Base-by-base conservation (phyloP, 1,140 invertebrate species). In the Ridgeia piscesae region DNA sequence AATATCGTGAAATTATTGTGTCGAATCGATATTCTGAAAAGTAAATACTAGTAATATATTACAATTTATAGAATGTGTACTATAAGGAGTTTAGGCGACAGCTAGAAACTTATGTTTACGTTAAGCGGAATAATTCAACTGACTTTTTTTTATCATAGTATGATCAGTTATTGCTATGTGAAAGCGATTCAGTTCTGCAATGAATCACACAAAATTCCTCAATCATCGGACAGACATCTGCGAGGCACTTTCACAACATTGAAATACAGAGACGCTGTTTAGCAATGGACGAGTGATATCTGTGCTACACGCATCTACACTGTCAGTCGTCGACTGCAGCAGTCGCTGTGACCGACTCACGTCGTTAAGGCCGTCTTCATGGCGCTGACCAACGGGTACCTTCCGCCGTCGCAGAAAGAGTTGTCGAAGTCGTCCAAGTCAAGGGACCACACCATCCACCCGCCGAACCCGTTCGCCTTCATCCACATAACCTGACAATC, bases 401-500 rank as follows among this genome's bases (percentile, higher is more conserved):
- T 94, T 9, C 95, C 95, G 35, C 94, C 91, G 91, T 94, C 93
- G 93, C 95, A 95, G 58, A 77, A 77, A 21, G 89, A 35, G 35
- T 94, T 94, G 34, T 88, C 92, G 92, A 95, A 95, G 93, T 95
- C 95, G 91, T 95, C 99, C 98, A 99, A 98, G 94, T 99, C 98
- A 0, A 99, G 97, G 0, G 98, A 98, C 99, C 99, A 99, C 0
- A 99, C 97, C 98, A 99, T 99, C 35, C 98, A 98, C 27, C 99
- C 99, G 35, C 97, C 99, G 94, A 97, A 99, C 31, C 97, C 98
- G 92, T 98, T 98, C 58, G 98, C 97, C 94, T 98, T 98, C 58
- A 99, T 96, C 98, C 98, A 99, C 91, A 97, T 97, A 97, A 98
- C 98, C 98, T 99, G 35, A 17, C 58, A 77, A 77, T 21, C 11